These are phyloP conservation scores for Rhyzopertha dominica DNA, from an alignment of 1,140 invertebrate genomes.

Conservation along the genomic window DNA sequence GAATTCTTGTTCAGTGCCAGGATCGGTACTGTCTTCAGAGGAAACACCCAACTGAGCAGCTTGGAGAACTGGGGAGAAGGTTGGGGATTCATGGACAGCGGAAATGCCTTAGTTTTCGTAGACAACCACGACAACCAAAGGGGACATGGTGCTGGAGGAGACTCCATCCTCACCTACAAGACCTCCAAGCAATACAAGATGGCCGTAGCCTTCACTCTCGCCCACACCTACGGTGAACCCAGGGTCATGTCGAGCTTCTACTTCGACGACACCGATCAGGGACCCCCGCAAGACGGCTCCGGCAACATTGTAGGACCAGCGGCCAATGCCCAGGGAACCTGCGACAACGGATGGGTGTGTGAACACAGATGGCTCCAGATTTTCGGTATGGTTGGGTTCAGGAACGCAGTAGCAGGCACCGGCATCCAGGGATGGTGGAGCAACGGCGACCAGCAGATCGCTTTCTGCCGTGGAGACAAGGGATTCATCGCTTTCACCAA, in stretches of 20 bases:
- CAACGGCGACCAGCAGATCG: slow-evolving; percentile 68
- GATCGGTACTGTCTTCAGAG: slow-evolving; percentile 53
- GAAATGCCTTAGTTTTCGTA: slow-evolving; percentile 55
- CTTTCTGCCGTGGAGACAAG: slow-evolving; percentile 65
- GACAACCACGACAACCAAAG: slow-evolving; percentile 56
- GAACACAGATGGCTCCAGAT: slow-evolving; percentile 85
- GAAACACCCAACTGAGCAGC: slow-evolving; percentile 42
- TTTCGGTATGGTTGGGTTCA: slow-evolving; percentile 73
- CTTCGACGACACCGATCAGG: slow-evolving; percentile 51
- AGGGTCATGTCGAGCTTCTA: slow-evolving; percentile 72
- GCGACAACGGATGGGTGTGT: slow-evolving; percentile 79
- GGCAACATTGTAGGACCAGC: slow-evolving; percentile 60
- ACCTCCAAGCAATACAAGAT: slow-evolving; percentile 56
- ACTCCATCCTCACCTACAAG: slow-evolving; percentile 54
- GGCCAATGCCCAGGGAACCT: slow-evolving; percentile 62
- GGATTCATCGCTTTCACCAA: slow-evolving; percentile 74
- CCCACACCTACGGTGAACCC: slow-evolving; percentile 70
- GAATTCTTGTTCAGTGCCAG: slow-evolving; percentile 66
- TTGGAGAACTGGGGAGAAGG: slow-evolving; percentile 43
- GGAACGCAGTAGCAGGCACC: slow-evolving; percentile 57
- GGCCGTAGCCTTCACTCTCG: slow-evolving; percentile 75
- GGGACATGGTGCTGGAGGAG: slow-evolving; percentile 50
- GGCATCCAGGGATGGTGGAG: slow-evolving; percentile 64
- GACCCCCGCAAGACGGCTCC: slow-evolving; percentile 57
- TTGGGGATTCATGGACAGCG: slow-evolving; percentile 51